These are phyloP conservation scores for Oryzias javanicus DNA, from an alignment of 2,113 vertebrate species.

Conservation along the genomic window DNA sequence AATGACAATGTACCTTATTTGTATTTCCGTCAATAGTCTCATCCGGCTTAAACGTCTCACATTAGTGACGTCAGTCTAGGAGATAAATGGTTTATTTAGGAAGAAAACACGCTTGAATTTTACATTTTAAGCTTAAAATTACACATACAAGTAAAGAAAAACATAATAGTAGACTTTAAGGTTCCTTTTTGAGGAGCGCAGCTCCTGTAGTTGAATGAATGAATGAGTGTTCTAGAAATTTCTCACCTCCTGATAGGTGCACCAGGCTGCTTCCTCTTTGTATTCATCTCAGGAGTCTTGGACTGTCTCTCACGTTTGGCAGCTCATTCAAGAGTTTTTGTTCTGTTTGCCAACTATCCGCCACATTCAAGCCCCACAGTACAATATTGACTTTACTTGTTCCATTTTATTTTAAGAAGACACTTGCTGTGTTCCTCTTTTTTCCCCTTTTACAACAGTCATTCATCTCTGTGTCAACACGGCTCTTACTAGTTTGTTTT, in stretches of 20 bases:
- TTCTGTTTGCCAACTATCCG: neutral
- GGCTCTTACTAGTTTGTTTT: neutral
- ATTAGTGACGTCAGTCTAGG: neutral
- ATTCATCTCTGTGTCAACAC: no score
- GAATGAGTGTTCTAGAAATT: slow-evolving; percentile 52
- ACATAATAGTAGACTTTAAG: neutral
- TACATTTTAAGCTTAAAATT: no score
- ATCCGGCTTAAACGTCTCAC: neutral
- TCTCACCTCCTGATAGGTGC: slow-evolving; percentile 14
- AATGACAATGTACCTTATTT: neutral
- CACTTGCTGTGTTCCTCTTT: no score
- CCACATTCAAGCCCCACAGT: neutral
- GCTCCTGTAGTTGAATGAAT: slow-evolving; percentile 13
- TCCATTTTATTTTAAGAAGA: neutral
- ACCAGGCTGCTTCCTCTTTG: neutral
- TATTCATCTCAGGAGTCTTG: neutral
- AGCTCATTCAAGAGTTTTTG: slow-evolving; percentile 19
- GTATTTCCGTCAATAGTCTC: neutral
- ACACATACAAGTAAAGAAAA: no score
- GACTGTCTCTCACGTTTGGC: slow-evolving; percentile 12
- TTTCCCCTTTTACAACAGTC: no score
- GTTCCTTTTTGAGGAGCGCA: slow-evolving; percentile 26
- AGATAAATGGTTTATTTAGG: neutral
- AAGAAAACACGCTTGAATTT: no score
- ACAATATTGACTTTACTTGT: neutral